Evolutionary conservation across 2,113 vertebrate genomes (phyloP).

Genomic region (Corythoichthys intestinalis): DNA sequence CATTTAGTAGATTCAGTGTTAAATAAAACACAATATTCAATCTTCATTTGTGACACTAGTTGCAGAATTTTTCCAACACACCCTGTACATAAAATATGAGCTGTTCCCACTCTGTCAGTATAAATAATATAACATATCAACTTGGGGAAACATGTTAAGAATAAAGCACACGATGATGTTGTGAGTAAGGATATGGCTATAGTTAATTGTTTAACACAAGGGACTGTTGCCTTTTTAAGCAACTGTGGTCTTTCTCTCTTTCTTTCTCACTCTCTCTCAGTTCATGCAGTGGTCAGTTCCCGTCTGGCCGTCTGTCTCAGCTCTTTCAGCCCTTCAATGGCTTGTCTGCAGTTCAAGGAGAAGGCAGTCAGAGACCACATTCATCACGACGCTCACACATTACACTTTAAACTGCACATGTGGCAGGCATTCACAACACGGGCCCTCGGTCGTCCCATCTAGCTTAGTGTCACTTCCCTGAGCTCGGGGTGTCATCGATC

Average conservation of each 20-base stretch:
- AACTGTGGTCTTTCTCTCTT: constrained; percentile 36
- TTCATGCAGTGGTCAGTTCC: constrained; percentile 60
- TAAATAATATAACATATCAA: background rate
- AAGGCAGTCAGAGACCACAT: constrained; percentile 77
- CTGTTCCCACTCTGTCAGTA: background rate
- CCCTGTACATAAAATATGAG: background rate
- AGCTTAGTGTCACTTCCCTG: constrained; percentile 46
- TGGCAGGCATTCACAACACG: constrained; percentile 31
- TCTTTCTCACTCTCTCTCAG: constrained; percentile 29
- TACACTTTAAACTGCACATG: constrained; percentile 30
- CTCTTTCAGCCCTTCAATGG: constrained; percentile 79
- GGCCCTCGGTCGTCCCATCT: constrained; percentile 40
- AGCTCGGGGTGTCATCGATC: constrained; percentile 20
- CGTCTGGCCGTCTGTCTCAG: constrained; percentile 41
- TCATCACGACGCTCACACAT: constrained; percentile 38
- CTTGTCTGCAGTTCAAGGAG: constrained; percentile 78
- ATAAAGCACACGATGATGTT: background rate
- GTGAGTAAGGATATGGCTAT: background rate
- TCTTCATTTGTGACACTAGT: background rate
- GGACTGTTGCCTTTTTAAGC: constrained; percentile 44
- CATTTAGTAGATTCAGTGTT: too few species aligned
- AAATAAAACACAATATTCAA: too few species aligned
- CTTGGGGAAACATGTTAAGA: background rate
- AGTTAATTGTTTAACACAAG: constrained; percentile 6
- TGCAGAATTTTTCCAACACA: background rate